A percentile compares a stretch with the other conserved stretches of the same genome.
Conservation (phyloP, 2,113 vertebrate genomes). For the Lutjanus erythropterus region DNA sequence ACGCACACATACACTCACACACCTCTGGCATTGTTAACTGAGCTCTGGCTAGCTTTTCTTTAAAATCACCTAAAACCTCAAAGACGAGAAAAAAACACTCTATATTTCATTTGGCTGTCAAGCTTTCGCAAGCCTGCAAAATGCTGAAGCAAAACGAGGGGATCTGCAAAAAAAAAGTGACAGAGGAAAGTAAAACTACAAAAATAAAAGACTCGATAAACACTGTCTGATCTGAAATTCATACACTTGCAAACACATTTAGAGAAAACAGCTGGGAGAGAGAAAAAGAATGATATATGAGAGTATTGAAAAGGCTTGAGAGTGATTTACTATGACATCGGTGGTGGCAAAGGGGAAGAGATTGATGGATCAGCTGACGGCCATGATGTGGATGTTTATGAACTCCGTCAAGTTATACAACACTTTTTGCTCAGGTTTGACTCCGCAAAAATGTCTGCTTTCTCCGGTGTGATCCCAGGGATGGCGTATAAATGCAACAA, state of each 20-base stretch:
- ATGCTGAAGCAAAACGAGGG: not conserved
- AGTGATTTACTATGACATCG: no score
- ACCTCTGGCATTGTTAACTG: constrained; percentile 17
- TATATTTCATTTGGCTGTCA: constrained; percentile 48
- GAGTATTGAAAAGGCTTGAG: not conserved
- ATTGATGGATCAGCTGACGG: not conserved
- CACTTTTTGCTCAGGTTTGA: no score
- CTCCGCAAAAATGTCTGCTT: not conserved
- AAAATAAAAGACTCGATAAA: not conserved
- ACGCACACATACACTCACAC: constrained; percentile 4
- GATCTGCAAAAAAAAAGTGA: not conserved
- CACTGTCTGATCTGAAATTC: not conserved
- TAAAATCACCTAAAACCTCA: constrained; percentile 31
- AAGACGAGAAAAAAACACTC: not conserved
- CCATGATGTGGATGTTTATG: not conserved
- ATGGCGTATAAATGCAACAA: no score
- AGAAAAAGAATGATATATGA: not conserved
- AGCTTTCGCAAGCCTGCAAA: not conserved
- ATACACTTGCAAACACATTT: not conserved
- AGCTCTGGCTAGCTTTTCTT: not conserved
- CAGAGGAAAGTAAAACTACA: not conserved
- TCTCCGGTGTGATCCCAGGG: no score
- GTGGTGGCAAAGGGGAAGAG: not conserved
- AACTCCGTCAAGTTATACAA: not conserved
- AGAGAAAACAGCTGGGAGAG: not conserved